Evolutionary conservation across 2,888 invertebrate genomes (phyloP).

Genomic region (Biston stratarius): DNA sequence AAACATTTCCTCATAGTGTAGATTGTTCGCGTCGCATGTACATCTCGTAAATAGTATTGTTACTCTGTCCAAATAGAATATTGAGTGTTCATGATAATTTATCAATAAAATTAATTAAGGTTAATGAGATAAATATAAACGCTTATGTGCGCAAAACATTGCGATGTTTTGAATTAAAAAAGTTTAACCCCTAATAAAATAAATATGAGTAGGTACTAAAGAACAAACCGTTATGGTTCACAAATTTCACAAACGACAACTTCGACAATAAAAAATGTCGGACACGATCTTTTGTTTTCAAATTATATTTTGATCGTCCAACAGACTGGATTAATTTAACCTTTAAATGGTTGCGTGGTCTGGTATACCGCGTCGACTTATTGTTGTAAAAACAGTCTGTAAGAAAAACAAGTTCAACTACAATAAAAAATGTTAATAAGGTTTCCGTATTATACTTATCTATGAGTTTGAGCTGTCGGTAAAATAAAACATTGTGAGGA

Average conservation of each 20-base stretch:
- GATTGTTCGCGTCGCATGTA: too few species aligned
- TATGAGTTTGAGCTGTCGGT: too few species aligned
- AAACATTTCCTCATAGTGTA: too few species aligned
- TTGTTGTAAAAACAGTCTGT: not conserved
- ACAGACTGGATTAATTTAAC: conserved; percentile 20
- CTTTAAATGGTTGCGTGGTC: not conserved
- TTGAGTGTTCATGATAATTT: too few species aligned
- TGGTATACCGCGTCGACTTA: not conserved
- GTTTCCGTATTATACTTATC: too few species aligned
- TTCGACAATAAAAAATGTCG: conserved; percentile 30
- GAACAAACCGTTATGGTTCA: conserved; percentile 10
- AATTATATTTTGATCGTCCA: conserved; percentile 22
- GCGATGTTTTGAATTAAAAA: not conserved
- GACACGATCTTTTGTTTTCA: conserved; percentile 27
- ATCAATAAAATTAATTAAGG: too few species aligned
- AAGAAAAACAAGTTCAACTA: too few species aligned
- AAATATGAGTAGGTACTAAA: conserved; percentile 19
- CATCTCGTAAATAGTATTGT: too few species aligned
- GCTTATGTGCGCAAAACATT: not conserved
- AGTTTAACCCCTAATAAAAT: conserved; percentile 5
- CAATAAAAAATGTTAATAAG: not conserved
- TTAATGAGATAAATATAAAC: too few species aligned
- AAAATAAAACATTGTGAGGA: too few species aligned
- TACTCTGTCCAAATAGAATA: too few species aligned
- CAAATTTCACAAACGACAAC: conserved; percentile 23